Percentiles rank a stretch among this genome's conserved stretches.
Evolutionary conservation across 2,888 invertebrate species (phyloP).

Genomic region (Mesochorus sp.): DNA sequence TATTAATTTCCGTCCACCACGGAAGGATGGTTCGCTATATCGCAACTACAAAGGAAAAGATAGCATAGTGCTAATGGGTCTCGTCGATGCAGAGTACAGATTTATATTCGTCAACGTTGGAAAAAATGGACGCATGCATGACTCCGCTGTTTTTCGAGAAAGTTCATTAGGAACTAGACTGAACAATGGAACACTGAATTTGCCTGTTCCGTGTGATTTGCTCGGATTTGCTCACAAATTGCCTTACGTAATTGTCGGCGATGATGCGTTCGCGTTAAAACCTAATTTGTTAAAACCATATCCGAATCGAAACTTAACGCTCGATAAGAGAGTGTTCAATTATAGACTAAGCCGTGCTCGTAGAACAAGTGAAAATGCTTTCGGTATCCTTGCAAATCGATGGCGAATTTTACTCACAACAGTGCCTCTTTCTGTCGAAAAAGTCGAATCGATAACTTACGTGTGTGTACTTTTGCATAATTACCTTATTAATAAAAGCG

Average conservation of each 20-base stretch:
- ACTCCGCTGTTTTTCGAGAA: constrained; percentile 5
- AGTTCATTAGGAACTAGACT: constrained; percentile 1
- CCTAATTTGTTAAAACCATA: constrained; percentile 54
- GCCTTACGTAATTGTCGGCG: constrained; percentile 1
- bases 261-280: constrained; percentile 30
- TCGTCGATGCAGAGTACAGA: constrained; percentile 23
- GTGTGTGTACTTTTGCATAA: constrained; percentile 32
- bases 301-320: constrained; percentile 41
- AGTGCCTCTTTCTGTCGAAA: constrained; percentile 20
- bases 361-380: constrained; percentile 31
- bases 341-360: constrained; percentile 50
- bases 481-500: constrained; percentile 4
- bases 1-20: constrained; percentile 10
- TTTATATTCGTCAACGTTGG: constrained; percentile 10
- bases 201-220: not conserved
- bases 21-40: not conserved
- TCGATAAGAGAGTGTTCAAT: constrained; percentile 49
- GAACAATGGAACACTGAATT: constrained; percentile 1
- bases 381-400: constrained; percentile 26
- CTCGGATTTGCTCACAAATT: constrained; percentile 2
- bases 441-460: constrained; percentile 27
- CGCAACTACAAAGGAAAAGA: constrained; percentile 17
- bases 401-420: constrained; percentile 21
- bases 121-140: constrained; percentile 13
- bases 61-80: constrained; percentile 7